Percentiles rank a stretch among this genome's conserved stretches.
These are phyloP conservation scores for Leptobrachium leishanense DNA, from an alignment of 2,113 vertebrate genomes.

Conservation along the genomic window DNA sequence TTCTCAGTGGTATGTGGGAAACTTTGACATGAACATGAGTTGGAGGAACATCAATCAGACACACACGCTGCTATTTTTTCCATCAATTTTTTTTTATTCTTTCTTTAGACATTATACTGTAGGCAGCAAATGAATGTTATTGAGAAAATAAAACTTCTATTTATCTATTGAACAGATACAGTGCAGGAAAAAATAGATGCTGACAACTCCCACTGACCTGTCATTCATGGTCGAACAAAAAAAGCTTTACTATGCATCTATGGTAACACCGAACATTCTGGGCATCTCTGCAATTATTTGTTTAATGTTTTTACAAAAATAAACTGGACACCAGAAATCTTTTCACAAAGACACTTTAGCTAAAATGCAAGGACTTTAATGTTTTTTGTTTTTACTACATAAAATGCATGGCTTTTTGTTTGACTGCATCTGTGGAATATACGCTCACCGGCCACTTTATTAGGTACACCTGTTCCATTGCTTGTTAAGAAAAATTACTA, in stretches of 20 bases:
- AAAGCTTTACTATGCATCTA: background rate
- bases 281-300: too few species aligned
- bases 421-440: too few species aligned
- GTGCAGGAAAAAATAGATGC: constrained; percentile 3
- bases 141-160: constrained; percentile 31
- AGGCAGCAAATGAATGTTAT: constrained; percentile 40
- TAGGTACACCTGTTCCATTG: too few species aligned
- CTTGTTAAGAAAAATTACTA: too few species aligned
- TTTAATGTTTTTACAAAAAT: too few species aligned
- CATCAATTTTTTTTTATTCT: background rate
- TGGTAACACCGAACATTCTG: background rate
- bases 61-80: constrained; percentile 10
- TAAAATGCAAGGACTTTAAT: too few species aligned
- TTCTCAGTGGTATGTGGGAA: constrained; percentile 26
- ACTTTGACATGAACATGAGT: constrained; percentile 26
- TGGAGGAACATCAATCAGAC: constrained; percentile 42
- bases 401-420: too few species aligned
- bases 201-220: constrained; percentile 31
- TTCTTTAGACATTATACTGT: constrained; percentile 39
- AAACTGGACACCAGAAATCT: too few species aligned
- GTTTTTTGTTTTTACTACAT: too few species aligned
- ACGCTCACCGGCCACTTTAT: too few species aligned
- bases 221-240: constrained; percentile 6
- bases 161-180: constrained; percentile 37
- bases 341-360: too few species aligned